Conservation (phyloP, 1,140 invertebrate genomes). For the Scaptomyza montana region DNA sequence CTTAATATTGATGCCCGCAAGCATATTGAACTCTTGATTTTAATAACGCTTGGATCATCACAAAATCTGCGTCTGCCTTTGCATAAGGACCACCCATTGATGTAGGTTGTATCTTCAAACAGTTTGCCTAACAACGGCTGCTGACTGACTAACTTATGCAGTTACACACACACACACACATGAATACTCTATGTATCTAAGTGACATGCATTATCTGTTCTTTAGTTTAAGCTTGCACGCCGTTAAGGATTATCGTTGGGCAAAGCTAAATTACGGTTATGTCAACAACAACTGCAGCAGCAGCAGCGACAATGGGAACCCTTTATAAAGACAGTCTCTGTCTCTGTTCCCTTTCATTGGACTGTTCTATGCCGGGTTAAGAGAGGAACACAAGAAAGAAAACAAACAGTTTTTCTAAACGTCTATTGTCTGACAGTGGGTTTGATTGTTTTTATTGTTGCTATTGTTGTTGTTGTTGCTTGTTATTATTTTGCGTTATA, state of each 20-base stretch:
- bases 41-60: conserved; percentile 3
- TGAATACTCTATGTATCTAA: background rate
- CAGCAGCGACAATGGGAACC: conserved; percentile 45
- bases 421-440: conserved; percentile 56
- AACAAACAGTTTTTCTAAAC: conserved; percentile 50
- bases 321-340: conserved; percentile 33
- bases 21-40: conserved; percentile 11
- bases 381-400: background rate
- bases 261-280: conserved; percentile 58
- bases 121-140: conserved; percentile 15
- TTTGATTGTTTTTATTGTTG: conserved; percentile 64
- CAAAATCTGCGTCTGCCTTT: background rate
- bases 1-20: no score
- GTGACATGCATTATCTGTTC: conserved; percentile 35
- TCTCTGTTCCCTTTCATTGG: background rate
- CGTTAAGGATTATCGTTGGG: conserved; percentile 55
- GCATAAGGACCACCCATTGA: conserved; percentile 28
- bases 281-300: conserved; percentile 40
- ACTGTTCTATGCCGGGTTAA: conserved; percentile 7
- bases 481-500: conserved; percentile 77
- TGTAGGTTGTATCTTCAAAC: background rate
- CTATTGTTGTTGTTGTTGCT: conserved; percentile 32
- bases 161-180: background rate
- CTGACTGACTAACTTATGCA: conserved; percentile 19
- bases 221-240: conserved; percentile 46